Evolutionary conservation across 1,140 invertebrate species (phyloP).

Genomic region (Helicoverpa armigera): DNA sequence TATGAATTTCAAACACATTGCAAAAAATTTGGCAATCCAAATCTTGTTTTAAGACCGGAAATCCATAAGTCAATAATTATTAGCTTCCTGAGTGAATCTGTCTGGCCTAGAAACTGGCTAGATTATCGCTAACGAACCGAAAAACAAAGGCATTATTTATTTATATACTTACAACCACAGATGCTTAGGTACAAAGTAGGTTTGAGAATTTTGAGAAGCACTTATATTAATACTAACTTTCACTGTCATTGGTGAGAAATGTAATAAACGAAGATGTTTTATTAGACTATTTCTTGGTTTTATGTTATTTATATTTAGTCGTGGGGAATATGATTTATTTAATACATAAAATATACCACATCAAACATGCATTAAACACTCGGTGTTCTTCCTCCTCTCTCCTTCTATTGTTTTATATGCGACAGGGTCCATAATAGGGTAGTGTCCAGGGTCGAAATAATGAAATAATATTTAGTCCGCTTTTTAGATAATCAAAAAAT

Average conservation of each 20-base stretch:
- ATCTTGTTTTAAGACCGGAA: background rate
- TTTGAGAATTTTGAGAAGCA: slow-evolving; percentile 23
- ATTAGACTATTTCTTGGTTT: background rate
- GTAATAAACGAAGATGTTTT: background rate
- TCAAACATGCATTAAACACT: too few species aligned
- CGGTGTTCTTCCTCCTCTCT: too few species aligned
- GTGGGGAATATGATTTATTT: background rate
- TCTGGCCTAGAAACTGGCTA: slow-evolving; percentile 9
- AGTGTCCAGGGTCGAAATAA: too few species aligned
- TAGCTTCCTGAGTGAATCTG: background rate
- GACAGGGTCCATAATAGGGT: too few species aligned
- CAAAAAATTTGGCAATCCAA: background rate
- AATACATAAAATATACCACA: too few species aligned
- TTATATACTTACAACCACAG: background rate
- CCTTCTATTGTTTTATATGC: too few species aligned
- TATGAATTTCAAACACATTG: background rate
- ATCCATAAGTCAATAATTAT: background rate
- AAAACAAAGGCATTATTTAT: slow-evolving; percentile 32
- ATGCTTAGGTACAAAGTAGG: slow-evolving; percentile 13
- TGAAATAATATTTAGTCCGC: too few species aligned
- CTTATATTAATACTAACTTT: slow-evolving; percentile 3
- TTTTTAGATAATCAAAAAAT: too few species aligned
- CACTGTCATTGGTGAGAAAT: slow-evolving; percentile 19
- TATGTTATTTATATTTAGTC: background rate
- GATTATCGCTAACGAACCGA: slow-evolving; percentile 19